Evolutionary conservation across 2,888 invertebrate genomes (phyloP).

Genomic region (Patella pellucida): DNA sequence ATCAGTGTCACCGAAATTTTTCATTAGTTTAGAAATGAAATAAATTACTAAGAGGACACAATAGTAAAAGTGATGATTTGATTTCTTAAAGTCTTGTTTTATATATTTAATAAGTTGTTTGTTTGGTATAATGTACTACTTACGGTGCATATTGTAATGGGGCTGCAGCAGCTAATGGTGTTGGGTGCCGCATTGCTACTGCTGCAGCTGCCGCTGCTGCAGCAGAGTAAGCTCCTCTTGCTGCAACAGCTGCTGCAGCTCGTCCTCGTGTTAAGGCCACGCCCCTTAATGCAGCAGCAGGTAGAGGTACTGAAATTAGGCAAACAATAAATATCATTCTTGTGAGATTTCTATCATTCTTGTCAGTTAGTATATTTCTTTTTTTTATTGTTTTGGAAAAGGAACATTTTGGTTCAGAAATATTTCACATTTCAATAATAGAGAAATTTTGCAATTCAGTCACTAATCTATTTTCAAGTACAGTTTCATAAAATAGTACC

Average conservation of each 20-base stretch:
- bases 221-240: slow-evolving; percentile 74
- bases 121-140: slow-evolving; percentile 73
- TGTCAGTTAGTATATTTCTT: slow-evolving; percentile 28
- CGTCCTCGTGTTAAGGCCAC: slow-evolving; percentile 87
- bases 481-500: too few relatives aligned
- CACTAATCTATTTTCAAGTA: too few relatives aligned
- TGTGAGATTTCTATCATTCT: slow-evolving; percentile 23
- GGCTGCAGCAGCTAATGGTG: slow-evolving; percentile 78
- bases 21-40: too few relatives aligned
- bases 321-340: slow-evolving; percentile 26
- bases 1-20: too few relatives aligned
- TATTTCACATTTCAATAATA: slow-evolving; percentile 20
- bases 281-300: slow-evolving; percentile 85
- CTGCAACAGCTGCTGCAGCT: slow-evolving; percentile 80
- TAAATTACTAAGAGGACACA: too few relatives aligned
- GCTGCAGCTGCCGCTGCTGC: slow-evolving; percentile 81
- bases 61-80: too few relatives aligned
- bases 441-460: too few relatives aligned
- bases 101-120: too few relatives aligned
- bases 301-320: slow-evolving; percentile 20
- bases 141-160: slow-evolving; percentile 89
- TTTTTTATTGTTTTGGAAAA: slow-evolving; percentile 31
- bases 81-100: too few relatives aligned
- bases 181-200: slow-evolving; percentile 78
- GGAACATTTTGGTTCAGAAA: slow-evolving; percentile 32